Conservation (phyloP, 1,140 invertebrate species). For the Nymphalis io region DNA sequence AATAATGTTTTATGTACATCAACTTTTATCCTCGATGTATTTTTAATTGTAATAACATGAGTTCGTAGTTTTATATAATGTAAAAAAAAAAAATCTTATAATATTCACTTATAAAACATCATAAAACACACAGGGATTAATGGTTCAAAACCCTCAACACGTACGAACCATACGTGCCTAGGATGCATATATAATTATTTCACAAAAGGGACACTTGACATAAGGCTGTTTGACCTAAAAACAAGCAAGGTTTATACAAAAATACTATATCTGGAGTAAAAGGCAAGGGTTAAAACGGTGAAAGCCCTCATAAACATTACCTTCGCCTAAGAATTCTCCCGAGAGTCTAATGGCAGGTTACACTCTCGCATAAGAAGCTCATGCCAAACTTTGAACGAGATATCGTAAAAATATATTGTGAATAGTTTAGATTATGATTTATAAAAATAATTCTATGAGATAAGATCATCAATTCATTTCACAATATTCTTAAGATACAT, state of each 20-base stretch:
- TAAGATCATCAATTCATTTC: too few relatives aligned
- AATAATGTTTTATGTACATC: too few relatives aligned
- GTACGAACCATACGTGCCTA: not conserved
- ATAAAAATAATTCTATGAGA: too few relatives aligned
- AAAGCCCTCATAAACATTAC: slow-evolving; percentile 42
- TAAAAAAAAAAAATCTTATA: too few relatives aligned
- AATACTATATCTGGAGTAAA: slow-evolving; percentile 21
- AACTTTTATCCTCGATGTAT: too few relatives aligned
- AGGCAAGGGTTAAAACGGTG: slow-evolving; percentile 40
- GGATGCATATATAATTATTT: slow-evolving; percentile 25
- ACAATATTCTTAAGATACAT: too few relatives aligned
- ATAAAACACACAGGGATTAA: not conserved
- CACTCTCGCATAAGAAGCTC: not conserved
- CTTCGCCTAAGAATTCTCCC: slow-evolving; percentile 24
- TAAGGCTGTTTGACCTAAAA: slow-evolving; percentile 23
- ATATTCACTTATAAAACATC: too few relatives aligned
- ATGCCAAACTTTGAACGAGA: not conserved
- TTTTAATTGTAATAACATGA: too few relatives aligned
- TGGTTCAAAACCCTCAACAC: not conserved
- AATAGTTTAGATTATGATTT: not conserved
- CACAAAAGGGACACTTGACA: slow-evolving; percentile 15
- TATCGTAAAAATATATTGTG: not conserved
- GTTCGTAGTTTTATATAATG: too few relatives aligned
- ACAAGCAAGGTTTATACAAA: slow-evolving; percentile 16
- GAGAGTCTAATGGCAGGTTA: slow-evolving; percentile 23